Evolutionary conservation across 2,888 invertebrate genomes (phyloP).

Genomic region (Lutraria lutraria): DNA sequence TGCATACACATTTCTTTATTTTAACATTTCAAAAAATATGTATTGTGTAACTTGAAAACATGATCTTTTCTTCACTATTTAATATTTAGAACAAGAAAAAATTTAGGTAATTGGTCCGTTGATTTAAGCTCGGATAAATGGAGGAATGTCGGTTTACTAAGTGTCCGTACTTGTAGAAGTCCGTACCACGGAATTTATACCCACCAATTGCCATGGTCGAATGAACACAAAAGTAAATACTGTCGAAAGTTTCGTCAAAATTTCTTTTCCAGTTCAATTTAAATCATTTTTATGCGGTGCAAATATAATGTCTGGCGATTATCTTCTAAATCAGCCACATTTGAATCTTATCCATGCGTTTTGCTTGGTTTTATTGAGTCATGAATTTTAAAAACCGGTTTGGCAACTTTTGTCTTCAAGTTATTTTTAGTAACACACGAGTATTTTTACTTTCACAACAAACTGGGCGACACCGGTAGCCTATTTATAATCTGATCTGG

Average conservation of each 20-base stretch:
- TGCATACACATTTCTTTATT: too few species aligned
- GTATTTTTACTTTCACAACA: constrained; percentile 26
- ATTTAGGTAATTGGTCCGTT: too few species aligned
- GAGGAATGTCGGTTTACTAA: too few species aligned
- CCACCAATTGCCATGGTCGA: not conserved
- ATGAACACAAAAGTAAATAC: not conserved
- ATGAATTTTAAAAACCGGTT: constrained; percentile 48
- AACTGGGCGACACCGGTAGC: constrained; percentile 41
- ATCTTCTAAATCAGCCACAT: not conserved
- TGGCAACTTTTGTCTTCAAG: constrained; percentile 44
- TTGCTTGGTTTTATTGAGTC: not conserved
- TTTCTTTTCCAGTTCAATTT: not conserved
- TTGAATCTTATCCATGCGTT: not conserved
- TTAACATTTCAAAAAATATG: too few species aligned
- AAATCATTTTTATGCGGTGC: not conserved
- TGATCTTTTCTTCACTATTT: too few species aligned
- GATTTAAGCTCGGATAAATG: too few species aligned
- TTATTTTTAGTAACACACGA: constrained; percentile 44
- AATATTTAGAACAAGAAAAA: too few species aligned
- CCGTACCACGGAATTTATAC: not conserved
- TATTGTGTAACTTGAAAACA: too few species aligned
- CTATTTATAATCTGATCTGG: not conserved
- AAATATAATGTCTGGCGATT: not conserved
- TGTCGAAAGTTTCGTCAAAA: not conserved
- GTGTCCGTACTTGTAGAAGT: too few species aligned